Evolutionary conservation across 2,797 vertebrate species (phyloP), one percentile per base, ranked within the genome.

Genomic region (Crocidura indochinensis): DNA sequence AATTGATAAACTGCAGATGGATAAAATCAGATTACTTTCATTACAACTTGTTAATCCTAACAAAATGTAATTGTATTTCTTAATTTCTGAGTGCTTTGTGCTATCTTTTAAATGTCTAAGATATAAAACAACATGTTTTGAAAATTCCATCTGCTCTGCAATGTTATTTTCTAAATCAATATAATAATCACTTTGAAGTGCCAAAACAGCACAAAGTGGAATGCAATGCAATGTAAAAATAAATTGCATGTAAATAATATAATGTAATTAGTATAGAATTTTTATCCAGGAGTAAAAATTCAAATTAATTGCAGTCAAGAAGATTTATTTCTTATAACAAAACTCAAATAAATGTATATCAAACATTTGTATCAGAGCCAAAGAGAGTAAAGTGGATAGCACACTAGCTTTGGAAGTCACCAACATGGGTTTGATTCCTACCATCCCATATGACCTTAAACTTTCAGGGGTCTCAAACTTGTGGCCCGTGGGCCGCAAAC

Each of bases 91-190:
- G 19, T 80, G 29, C 8, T 91, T 79, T 53, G 27, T 87, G 14
- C 73, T 77, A 38, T 20, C 88, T 91, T 92, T 91, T 77, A 83
- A 92, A 19, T 74, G 53, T 87, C 49, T 85, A 27, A 76, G 51
- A 83, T 53, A 72, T 62, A 92, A 90, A 95, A 56, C 38, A 62
- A 75, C n/a, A 62, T 73, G n/a, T 92, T 46, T 82, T 84, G 22
- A 49, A 92, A 86, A 75, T 56, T 85, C 27, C 81, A 68, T 92
- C 87, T 95, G 87, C 44, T 93, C 56, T 88, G 65, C 15, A 72
- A 17, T 84, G 17, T 87, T 26, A 82, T 74, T 80, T 87, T 74
- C 49, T 83, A 85, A 91, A 71, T 83, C 74, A 72, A 26, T 89
- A 15, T 22, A 76, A 74, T 89, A 81, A 88, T 88, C 47, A 81